A percentile compares a stretch with the other conserved stretches of the same genome.
phyloP scores from a whole-genome alignment of 1,140 invertebrate species.

The Orchesella cincta region DNA sequence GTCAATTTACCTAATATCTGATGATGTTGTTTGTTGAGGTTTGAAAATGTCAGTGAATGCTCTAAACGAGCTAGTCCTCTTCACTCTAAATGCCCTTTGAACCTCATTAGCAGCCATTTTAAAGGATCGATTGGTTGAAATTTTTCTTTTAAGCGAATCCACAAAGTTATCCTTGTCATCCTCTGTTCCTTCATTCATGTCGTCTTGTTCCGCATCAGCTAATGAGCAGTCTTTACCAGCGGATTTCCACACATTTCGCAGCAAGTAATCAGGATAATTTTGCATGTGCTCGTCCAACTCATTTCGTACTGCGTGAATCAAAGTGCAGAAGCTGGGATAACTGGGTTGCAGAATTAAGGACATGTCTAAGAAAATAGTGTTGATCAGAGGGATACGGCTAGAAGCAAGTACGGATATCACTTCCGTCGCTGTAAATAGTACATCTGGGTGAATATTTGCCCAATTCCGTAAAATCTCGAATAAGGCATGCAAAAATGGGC shows the following conservation, averaged over 20 bases:
- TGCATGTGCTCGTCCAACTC: constrained; percentile 39
- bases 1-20: background rate
- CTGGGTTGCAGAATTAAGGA: constrained; percentile 45
- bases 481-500: constrained; percentile 45
- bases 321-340: constrained; percentile 41
- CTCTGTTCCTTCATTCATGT: background rate
- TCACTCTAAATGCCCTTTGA: background rate
- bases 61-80: background rate
- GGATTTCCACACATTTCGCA: constrained; percentile 10
- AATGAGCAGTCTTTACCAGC: constrained; percentile 3
- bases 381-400: constrained; percentile 45
- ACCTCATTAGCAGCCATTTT: constrained; percentile 11
- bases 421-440: constrained; percentile 41
- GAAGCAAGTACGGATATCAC: constrained; percentile 41
- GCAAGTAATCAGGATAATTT: constrained; percentile 2
- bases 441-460: constrained; percentile 39
- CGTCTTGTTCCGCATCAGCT: background rate
- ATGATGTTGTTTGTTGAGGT: background rate
- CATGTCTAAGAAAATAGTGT: constrained; percentile 42
- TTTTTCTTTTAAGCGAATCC: background rate
- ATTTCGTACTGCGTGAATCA: constrained; percentile 43
- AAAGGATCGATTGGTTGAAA: background rate
- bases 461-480: constrained; percentile 38
- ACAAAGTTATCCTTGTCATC: constrained; percentile 2
- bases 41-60: constrained; percentile 7